Percentiles rank a stretch among this genome's conserved stretches.
Evolutionary conservation across 2,888 invertebrate species (phyloP).

Genomic region (Rhagonycha lutea): DNA sequence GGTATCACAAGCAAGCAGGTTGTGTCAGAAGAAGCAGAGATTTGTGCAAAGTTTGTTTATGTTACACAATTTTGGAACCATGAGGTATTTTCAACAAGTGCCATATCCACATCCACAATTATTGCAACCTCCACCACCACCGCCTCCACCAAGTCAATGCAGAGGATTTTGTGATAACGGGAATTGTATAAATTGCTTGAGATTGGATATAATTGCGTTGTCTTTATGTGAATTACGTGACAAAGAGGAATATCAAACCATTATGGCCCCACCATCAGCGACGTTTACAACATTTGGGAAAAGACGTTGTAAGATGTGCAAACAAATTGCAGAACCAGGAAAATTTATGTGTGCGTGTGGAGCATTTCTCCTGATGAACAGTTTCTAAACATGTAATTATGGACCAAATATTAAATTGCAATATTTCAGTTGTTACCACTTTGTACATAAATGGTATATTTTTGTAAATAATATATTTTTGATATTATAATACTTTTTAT

Average conservation of each 20-base stretch:
- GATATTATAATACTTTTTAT: neutral
- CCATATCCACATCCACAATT: neutral
- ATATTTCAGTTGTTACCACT: neutral
- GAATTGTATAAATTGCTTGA: neutral
- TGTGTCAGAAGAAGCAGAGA: neutral
- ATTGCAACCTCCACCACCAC: neutral
- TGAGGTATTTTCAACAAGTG: neutral
- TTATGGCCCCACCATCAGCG: neutral
- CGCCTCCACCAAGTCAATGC: neutral
- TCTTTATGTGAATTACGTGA: neutral
- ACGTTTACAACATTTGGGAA: neutral
- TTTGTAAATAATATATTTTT: neutral
- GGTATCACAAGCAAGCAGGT: neutral
- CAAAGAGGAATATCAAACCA: neutral
- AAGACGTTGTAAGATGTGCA: neutral
- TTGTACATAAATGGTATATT: neutral
- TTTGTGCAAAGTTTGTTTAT: no score
- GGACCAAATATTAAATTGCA: neutral
- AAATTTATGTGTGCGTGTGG: neutral
- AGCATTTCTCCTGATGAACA: neutral
- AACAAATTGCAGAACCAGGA: neutral
- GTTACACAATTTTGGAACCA: neutral
- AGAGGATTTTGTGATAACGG: neutral
- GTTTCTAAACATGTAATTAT: neutral
- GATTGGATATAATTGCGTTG: neutral